Base-by-base conservation (phyloP, 2,113 vertebrate species). In the Galemys pyrenaicus region DNA sequence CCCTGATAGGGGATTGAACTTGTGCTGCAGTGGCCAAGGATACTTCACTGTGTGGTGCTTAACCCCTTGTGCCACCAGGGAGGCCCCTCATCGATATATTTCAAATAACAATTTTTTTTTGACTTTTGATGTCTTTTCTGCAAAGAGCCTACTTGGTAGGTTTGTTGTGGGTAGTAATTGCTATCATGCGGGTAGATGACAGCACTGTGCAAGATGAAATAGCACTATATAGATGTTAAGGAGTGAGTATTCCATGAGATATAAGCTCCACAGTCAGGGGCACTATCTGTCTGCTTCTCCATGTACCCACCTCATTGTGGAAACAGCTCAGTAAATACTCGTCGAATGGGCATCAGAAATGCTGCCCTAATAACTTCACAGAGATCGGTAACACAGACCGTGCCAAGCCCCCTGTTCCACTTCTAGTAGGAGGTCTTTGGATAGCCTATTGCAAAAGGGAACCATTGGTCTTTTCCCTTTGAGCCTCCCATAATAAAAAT, bases 31-130 rank as follows among this genome's bases (percentile, higher is more conserved):
- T n/a, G n/a, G n/a, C n/a, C n/a, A n/a, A n/a, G n/a, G n/a, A n/a
- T n/a, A n/a, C n/a, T n/a, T n/a, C n/a, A n/a, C n/a, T n/a, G n/a
- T n/a, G n/a, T n/a, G n/a, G n/a, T n/a, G n/a, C n/a, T n/a, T n/a
- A n/a, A n/a, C n/a, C n/a, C n/a, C n/a, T n/a, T n/a, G n/a, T n/a
- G n/a, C n/a, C n/a, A n/a, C n/a, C n/a, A n/a, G n/a, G n/a, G n/a
- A n/a, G n/a, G n/a, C n/a, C 70, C 41, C 35, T 77, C 26, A 49
- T 30, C 90, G 79, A 71, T 77, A 79, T 24, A 67, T 75, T 3
- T 95, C 39, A 17, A n/a, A n/a, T n/a, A n/a, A n/a, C n/a, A n/a
- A n/a, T 64, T 64, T 13, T 87, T 94, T 85, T 82, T 78, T 64
- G 56, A 46, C 12, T 19, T 74, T 74, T 15, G 10, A 46, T 30